A percentile compares a stretch with the other conserved stretches of the same genome.
Evolutionary conservation across 2,113 vertebrate genomes (phyloP).

Genomic region (Bubalus kerabau): DNA sequence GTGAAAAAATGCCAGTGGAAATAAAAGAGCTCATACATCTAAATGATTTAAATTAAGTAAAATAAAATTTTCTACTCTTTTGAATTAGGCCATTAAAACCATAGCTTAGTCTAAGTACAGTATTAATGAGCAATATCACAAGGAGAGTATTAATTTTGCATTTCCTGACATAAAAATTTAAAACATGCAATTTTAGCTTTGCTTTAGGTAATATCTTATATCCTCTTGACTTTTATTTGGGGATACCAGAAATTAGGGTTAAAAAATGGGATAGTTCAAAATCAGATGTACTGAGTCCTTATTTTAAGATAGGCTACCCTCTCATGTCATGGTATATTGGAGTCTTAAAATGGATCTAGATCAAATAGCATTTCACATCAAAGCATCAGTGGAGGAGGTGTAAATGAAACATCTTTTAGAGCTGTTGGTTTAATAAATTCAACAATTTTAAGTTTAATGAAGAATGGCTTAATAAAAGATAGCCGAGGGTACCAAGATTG

Average conservation of each 20-base stretch:
- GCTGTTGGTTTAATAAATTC: neutral
- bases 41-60: slow-evolving; percentile 76
- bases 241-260: slow-evolving; percentile 47
- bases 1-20: slow-evolving; percentile 67
- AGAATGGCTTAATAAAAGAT: neutral
- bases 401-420: neutral
- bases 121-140: slow-evolving; percentile 73
- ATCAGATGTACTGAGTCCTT: neutral
- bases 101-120: slow-evolving; percentile 64
- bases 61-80: slow-evolving; percentile 73
- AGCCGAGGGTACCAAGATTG: neutral
- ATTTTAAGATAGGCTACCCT: neutral
- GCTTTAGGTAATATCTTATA: slow-evolving; percentile 70
- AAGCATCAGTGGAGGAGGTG: neutral
- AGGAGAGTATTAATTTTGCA: slow-evolving; percentile 74
- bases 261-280: slow-evolving; percentile 53
- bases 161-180: slow-evolving; percentile 75
- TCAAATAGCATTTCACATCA: neutral
- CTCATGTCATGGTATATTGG: neutral
- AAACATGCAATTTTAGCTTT: slow-evolving; percentile 70
- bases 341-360: neutral
- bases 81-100: slow-evolving; percentile 73
- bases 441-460: neutral
- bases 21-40: slow-evolving; percentile 73
- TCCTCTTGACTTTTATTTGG: slow-evolving; percentile 64